Evolutionary conservation across 2,797 vertebrate species (phyloP).

Genomic region (Pteropus rufus): DNA sequence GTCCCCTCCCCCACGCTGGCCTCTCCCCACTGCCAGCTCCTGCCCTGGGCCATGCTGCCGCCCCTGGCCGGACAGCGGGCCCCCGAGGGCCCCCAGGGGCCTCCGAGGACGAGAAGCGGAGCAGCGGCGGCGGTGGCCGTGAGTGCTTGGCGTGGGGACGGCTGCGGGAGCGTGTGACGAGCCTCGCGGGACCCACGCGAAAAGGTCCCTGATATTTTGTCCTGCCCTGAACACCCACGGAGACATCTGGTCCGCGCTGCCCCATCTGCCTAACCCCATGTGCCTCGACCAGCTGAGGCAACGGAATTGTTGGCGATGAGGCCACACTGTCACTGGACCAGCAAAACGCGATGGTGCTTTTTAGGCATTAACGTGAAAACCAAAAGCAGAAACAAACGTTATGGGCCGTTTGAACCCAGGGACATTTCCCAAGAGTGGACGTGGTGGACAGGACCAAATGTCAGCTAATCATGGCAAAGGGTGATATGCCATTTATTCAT

Average conservation of each 20-base stretch:
- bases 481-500: neutral
- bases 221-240: neutral
- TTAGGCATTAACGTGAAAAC: neutral
- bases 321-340: too few species aligned
- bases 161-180: neutral
- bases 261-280: too few species aligned
- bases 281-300: too few species aligned
- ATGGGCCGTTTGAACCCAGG: neutral
- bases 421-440: neutral
- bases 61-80: slow-evolving; percentile 12
- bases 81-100: neutral
- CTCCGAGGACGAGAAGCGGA: slow-evolving; percentile 33
- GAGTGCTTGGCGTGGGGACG: neutral
- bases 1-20: too few species aligned
- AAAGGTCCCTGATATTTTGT: neutral
- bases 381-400: neutral
- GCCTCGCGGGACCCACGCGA: neutral
- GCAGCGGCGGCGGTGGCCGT: neutral
- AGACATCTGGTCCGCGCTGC: neutral
- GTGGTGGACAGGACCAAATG: neutral
- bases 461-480: neutral
- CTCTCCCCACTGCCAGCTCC: slow-evolving; percentile 30
- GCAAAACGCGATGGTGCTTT: neutral
- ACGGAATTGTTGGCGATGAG: too few species aligned
- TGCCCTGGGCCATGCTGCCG: neutral